Evolutionary conservation across 2,797 vertebrate species (phyloP).

Genomic region (Manis javanica): DNA sequence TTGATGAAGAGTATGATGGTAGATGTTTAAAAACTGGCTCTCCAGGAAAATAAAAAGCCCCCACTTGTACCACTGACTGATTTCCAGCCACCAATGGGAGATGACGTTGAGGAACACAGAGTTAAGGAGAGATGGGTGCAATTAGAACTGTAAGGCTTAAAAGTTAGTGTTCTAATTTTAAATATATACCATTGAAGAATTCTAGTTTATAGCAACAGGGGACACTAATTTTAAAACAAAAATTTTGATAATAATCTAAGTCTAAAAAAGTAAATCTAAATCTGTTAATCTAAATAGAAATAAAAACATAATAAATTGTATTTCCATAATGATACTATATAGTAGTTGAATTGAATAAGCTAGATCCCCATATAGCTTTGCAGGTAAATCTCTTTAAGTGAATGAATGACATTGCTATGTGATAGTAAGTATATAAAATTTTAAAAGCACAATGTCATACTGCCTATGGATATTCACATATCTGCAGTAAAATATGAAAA

Average conservation of each 20-base stretch:
- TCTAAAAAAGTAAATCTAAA: constrained; percentile 3
- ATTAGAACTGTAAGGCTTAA: not conserved
- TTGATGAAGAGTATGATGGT: not conserved
- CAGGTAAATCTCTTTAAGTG: not conserved
- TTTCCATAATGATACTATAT: not conserved
- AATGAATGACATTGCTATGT: not conserved
- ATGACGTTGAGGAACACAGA: not conserved
- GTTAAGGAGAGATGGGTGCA: not conserved
- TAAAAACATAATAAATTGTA: not conserved
- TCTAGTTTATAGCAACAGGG: not conserved
- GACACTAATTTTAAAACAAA: not conserved
- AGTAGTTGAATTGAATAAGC: not conserved
- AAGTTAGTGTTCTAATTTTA: not conserved
- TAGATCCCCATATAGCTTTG: not conserved
- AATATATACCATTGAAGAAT: not conserved
- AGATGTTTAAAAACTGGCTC: not conserved
- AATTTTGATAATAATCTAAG: not conserved
- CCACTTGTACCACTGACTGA: not conserved
- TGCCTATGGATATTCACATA: not conserved
- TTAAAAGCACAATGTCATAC: not conserved
- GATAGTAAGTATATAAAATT: not conserved
- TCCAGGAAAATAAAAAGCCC: not conserved
- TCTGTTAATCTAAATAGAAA: not conserved
- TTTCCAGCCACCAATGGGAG: not conserved
- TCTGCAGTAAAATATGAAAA: not conserved